These are phyloP conservation scores for Platichthys stellatus DNA, from an alignment of 2,113 vertebrate genomes.

Conservation along the genomic window DNA sequence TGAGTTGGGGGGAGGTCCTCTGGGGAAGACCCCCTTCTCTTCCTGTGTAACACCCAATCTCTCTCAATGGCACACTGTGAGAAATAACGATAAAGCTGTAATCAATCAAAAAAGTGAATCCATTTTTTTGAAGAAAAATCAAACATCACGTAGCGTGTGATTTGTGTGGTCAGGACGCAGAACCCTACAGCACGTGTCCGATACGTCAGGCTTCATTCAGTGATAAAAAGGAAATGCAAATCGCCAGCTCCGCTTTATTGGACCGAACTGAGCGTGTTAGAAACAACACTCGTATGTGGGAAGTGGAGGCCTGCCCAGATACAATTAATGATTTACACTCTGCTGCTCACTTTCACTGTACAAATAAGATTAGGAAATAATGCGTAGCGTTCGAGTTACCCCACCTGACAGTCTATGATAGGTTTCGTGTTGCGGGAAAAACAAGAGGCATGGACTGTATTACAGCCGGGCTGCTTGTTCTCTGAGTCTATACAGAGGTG, in stretches of 20 bases:
- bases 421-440: slow-evolving; percentile 65
- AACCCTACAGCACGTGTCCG: slow-evolving; percentile 25
- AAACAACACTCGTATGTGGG: slow-evolving; percentile 13
- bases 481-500: slow-evolving; percentile 35
- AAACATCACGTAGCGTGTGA: slow-evolving; percentile 45
- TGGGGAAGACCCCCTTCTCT: slow-evolving; percentile 73
- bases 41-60: slow-evolving; percentile 67
- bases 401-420: slow-evolving; percentile 58
- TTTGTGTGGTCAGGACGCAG: slow-evolving; percentile 32
- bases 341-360: slow-evolving; percentile 63
- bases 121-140: slow-evolving; percentile 46
- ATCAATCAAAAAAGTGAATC: slow-evolving; percentile 68
- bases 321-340: slow-evolving; percentile 57
- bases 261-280: slow-evolving; percentile 10
- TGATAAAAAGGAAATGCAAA: slow-evolving; percentile 47
- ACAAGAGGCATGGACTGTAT: slow-evolving; percentile 22
- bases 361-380: slow-evolving; percentile 72
- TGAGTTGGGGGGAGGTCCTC: slow-evolving; percentile 77
- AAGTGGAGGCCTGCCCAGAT: slow-evolving; percentile 36
- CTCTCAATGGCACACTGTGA: slow-evolving; percentile 48
- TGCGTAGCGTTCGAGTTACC: slow-evolving; percentile 49
- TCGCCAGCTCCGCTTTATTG: not conserved
- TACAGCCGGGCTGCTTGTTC: slow-evolving; percentile 17
- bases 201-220: slow-evolving; percentile 19
- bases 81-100: slow-evolving; percentile 61